Conservation (phyloP, 2,888 invertebrate genomes). For the Idaea dimidiata region DNA sequence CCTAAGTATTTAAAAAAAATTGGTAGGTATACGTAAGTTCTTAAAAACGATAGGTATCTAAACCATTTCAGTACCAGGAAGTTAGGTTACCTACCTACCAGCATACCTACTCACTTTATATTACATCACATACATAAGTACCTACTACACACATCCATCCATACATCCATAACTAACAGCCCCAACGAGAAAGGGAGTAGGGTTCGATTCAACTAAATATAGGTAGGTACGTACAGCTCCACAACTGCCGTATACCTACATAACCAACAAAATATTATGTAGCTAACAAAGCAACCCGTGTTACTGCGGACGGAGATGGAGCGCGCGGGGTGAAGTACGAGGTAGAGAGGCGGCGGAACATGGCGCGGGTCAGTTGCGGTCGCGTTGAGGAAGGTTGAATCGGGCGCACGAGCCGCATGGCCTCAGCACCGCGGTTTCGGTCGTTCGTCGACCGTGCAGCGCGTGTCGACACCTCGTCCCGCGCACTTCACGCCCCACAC, state of each 20-base stretch:
- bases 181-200: conserved; percentile 1
- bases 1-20: too few species aligned
- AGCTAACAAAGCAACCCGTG: conserved; percentile 1
- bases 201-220: not conserved
- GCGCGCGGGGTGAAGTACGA: conserved; percentile 22
- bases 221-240: not conserved
- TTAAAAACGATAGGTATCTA: too few species aligned
- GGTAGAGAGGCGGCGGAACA: conserved; percentile 24
- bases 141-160: not conserved
- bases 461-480: conserved; percentile 76
- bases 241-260: not conserved
- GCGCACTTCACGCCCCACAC: conserved; percentile 41
- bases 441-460: conserved; percentile 78
- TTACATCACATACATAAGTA: not conserved
- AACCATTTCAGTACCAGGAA: too few species aligned
- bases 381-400: conserved; percentile 81
- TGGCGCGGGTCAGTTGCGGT: conserved; percentile 77
- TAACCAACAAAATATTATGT: conserved; percentile 1
- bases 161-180: not conserved
- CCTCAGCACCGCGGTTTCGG: conserved; percentile 69
- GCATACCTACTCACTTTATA: not conserved
- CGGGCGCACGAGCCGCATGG: conserved; percentile 75
- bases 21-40: too few species aligned
- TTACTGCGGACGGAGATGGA: conserved; percentile 21
- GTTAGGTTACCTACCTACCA: too few species aligned